A percentile compares a stretch with the other conserved stretches of the same genome.
Evolutionary conservation across 2,797 vertebrate species (phyloP).

Genomic region (Poeciliopsis gracilis): DNA sequence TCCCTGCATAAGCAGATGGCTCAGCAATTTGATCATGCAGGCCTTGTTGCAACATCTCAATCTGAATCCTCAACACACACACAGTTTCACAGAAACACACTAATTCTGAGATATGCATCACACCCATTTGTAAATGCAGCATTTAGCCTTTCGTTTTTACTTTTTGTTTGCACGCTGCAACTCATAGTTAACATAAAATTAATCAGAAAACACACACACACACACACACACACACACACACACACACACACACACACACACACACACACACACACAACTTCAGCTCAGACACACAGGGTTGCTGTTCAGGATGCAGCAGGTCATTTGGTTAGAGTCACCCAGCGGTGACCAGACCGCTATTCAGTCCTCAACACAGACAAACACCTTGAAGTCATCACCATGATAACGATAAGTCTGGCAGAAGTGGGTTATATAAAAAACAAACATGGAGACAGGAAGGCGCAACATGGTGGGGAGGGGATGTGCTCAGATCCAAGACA

Average conservation of each 20-base stretch:
- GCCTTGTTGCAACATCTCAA: background rate
- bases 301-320: constrained; percentile 1
- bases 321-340: constrained; percentile 33
- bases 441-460: constrained; percentile 5
- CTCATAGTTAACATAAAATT: too few species aligned
- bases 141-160: constrained; percentile 1
- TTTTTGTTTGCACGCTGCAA: background rate
- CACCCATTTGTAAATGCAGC: background rate
- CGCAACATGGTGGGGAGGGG: background rate
- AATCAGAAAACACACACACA: background rate
- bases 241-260: background rate
- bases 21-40: background rate
- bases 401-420: background rate
- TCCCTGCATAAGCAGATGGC: background rate
- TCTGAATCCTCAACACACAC: constrained; percentile 5
- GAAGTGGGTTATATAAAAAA: background rate
- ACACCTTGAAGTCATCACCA: background rate
- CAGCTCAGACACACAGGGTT: constrained; percentile 9
- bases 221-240: background rate
- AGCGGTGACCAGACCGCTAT: constrained; percentile 25
- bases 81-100: background rate
- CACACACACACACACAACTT: background rate
- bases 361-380: background rate
- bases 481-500: background rate
- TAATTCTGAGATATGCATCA: background rate